Percentiles rank a stretch among this genome's conserved stretches.
Evolutionary conservation across 2,888 invertebrate genomes (phyloP).

Genomic region (Mechanitis messenoides): DNA sequence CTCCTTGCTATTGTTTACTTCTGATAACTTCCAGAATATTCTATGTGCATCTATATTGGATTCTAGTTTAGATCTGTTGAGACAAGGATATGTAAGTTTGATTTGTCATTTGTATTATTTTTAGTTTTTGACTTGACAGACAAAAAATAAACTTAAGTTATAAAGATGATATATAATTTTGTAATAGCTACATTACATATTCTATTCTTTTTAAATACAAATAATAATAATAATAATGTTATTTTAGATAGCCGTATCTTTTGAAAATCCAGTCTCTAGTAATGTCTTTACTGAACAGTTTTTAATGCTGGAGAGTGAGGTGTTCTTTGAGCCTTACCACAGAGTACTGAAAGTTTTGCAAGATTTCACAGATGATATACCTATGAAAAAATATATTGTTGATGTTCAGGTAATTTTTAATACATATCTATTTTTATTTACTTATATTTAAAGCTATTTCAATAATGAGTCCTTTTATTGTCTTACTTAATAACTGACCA

Average conservation of each 20-base stretch:
- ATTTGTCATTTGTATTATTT: slow-evolving; percentile 1
- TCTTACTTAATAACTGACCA: no score
- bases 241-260: slow-evolving; percentile 61
- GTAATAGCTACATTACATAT: no score
- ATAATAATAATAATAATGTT: neutral
- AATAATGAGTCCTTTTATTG: neutral
- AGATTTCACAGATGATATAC: slow-evolving; percentile 75
- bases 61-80: slow-evolving; percentile 56
- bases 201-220: neutral
- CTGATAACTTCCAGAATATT: slow-evolving; percentile 80
- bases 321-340: slow-evolving; percentile 89
- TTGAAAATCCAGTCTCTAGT: slow-evolving; percentile 57
- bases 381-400: slow-evolving; percentile 82
- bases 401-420: slow-evolving; percentile 63
- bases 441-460: no score
- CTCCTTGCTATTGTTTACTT: slow-evolving; percentile 83
- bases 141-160: no score
- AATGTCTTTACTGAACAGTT: slow-evolving; percentile 57
- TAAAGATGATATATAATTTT: no score
- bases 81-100: slow-evolving; percentile 74
- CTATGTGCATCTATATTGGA: slow-evolving; percentile 82
- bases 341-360: slow-evolving; percentile 84
- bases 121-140: neutral
- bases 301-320: slow-evolving; percentile 85
- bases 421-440: neutral